These are phyloP conservation scores for Orthonyx spaldingii DNA, from an alignment of 2,113 vertebrate species.

Conservation along the genomic window DNA sequence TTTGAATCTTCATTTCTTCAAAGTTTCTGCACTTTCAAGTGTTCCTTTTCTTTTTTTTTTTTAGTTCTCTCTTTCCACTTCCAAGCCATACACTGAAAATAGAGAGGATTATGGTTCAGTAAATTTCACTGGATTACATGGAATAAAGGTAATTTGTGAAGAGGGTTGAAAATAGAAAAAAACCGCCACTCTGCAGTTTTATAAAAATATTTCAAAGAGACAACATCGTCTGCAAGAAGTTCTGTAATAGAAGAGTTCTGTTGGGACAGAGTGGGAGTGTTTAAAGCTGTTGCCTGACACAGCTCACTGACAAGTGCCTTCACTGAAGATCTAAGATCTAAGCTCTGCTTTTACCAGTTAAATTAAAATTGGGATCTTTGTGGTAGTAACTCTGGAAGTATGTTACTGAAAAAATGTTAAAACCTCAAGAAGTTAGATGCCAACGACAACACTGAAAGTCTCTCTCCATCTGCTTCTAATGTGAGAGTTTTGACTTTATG, in stretches of 20 bases:
- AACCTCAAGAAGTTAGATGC: neutral
- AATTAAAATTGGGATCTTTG: neutral
- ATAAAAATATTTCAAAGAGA: neutral
- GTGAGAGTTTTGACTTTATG: neutral
- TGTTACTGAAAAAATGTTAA: neutral
- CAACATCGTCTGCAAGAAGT: neutral
- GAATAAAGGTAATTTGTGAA: neutral
- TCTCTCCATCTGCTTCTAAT: neutral
- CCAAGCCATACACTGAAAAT: neutral
- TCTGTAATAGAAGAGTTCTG: neutral
- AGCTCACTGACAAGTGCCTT: neutral
- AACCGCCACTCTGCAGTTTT: neutral
- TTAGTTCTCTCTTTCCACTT: neutral
- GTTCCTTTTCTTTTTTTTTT: neutral
- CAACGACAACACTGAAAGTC: neutral
- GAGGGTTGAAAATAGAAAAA: neutral
- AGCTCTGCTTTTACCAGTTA: neutral
- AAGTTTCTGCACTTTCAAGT: neutral
- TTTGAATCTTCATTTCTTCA: neutral
- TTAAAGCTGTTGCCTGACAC: neutral
- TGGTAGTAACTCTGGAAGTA: neutral
- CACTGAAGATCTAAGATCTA: neutral
- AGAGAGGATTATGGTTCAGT: neutral
- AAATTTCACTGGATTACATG: neutral
- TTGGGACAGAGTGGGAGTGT: rapidly evolving